A percentile compares a stretch with the other conserved stretches of the same genome.
Evolutionary conservation across 2,888 invertebrate species (phyloP).

Genomic region (Eudemis profundana): DNA sequence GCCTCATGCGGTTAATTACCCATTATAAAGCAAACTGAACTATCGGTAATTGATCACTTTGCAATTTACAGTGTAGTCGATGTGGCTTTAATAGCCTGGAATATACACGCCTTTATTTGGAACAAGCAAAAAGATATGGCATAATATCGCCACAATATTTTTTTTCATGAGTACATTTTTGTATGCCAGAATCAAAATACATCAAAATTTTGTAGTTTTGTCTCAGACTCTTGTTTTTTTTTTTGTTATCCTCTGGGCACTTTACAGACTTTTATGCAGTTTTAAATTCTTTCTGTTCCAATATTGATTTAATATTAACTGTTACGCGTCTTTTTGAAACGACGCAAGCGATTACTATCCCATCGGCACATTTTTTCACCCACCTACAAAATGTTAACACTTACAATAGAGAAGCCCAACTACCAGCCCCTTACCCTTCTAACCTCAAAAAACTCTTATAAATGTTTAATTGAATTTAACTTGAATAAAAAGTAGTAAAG

Average conservation of each 20-base stretch:
- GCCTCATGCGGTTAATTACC: not conserved
- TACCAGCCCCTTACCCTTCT: constrained; percentile 3
- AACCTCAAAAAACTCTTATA: constrained; percentile 18
- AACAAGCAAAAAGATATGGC: not conserved
- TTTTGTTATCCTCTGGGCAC: too few relatives aligned
- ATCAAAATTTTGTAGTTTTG: too few relatives aligned
- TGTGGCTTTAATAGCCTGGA: constrained; percentile 1
- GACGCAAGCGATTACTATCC: too few relatives aligned
- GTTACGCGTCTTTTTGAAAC: too few relatives aligned
- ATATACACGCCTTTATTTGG: not conserved
- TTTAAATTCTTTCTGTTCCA: too few relatives aligned
- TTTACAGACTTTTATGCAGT: too few relatives aligned
- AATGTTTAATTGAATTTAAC: constrained; percentile 25
- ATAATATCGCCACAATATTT: not conserved
- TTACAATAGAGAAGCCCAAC: not conserved
- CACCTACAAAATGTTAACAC: too few relatives aligned
- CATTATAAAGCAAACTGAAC: not conserved
- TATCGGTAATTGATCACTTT: constrained; percentile 14
- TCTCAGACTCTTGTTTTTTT: too few relatives aligned
- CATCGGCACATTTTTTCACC: too few relatives aligned
- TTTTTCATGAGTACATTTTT: too few relatives aligned
- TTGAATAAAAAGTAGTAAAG: constrained; percentile 32
- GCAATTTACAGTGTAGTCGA: not conserved
- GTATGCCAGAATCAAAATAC: too few relatives aligned
- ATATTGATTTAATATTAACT: too few relatives aligned